phyloP scores from a whole-genome alignment of 2,888 invertebrate species.

The Cotesia congregata region DNA sequence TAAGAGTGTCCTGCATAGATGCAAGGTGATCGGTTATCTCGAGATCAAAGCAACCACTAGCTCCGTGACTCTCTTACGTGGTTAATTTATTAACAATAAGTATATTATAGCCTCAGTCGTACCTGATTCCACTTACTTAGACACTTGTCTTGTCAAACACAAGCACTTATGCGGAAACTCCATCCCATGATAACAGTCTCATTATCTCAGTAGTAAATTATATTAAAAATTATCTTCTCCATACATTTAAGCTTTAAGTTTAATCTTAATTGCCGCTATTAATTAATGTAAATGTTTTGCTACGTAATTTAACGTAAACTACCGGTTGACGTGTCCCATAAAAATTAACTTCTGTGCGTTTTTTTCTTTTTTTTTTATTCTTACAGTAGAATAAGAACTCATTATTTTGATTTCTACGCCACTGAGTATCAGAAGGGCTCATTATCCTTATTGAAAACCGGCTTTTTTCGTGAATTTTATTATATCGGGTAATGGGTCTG shows the following conservation, averaged over 20 bases:
- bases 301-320: background rate
- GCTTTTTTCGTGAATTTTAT: conserved; percentile 62
- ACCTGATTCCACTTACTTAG: conserved; percentile 51
- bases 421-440: conserved; percentile 16
- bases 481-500: conserved; percentile 61
- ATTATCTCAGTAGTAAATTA: background rate
- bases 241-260: background rate
- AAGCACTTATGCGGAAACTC: conserved; percentile 30
- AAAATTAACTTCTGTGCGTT: background rate
- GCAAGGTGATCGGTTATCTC: conserved; percentile 51
- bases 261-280: conserved; percentile 3
- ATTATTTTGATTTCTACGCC: conserved; percentile 15
- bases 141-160: conserved; percentile 57
- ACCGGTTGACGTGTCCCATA: background rate
- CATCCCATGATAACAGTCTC: conserved; percentile 13
- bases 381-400: background rate
- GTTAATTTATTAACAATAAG: conserved; percentile 66
- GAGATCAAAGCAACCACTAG: conserved; percentile 63
- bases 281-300: background rate
- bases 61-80: conserved; percentile 61
- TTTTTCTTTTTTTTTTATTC: background rate
- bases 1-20: conserved; percentile 37
- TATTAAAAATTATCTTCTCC: conserved; percentile 7
- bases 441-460: conserved; percentile 48
- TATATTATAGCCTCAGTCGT: conserved; percentile 37